Evolutionary conservation across 2,888 invertebrate genomes (phyloP).

Genomic region (Amphimallon solstitiale): DNA sequence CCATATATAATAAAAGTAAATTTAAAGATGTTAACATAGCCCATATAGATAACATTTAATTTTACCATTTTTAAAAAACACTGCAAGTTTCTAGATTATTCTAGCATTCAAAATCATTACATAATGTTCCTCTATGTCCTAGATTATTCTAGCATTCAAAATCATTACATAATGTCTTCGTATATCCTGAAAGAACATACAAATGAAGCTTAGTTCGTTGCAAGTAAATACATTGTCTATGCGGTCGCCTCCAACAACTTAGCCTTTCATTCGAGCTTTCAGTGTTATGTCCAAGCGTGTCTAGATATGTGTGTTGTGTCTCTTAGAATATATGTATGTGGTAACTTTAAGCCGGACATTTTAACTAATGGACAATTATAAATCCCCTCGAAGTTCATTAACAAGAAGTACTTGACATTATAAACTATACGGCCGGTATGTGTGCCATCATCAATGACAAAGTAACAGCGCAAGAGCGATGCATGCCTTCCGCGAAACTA

Average conservation of each 20-base stretch:
- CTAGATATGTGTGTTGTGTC: background rate
- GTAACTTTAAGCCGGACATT: slow-evolving; percentile 8
- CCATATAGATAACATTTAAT: too few species aligned
- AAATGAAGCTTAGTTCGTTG: slow-evolving; percentile 5
- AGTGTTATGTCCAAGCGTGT: background rate
- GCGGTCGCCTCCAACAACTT: slow-evolving; percentile 1
- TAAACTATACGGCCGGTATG: slow-evolving; percentile 17
- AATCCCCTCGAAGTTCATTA: slow-evolving; percentile 22
- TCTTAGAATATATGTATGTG: slow-evolving; percentile 8
- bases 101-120: slow-evolving; percentile 8
- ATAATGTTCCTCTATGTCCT: background rate
- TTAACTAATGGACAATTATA: slow-evolving; percentile 28
- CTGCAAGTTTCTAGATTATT: slow-evolving; percentile 8
- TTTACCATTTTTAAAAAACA: too few species aligned
- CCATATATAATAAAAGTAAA: too few species aligned
- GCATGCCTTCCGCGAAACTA: slow-evolving; percentile 30
- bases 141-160: background rate
- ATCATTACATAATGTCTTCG: slow-evolving; percentile 6
- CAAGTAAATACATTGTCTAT: background rate
- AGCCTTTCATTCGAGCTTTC: slow-evolving; percentile 4
- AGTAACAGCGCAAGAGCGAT: slow-evolving; percentile 8
- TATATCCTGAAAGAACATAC: background rate
- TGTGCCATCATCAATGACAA: slow-evolving; percentile 23
- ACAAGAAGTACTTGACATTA: slow-evolving; percentile 28
- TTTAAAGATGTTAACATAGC: too few species aligned